A percentile compares a stretch with the other conserved stretches of the same genome.
Conservation (phyloP, 2,888 invertebrate species). For the Himalopsyche kuldschensis region DNA sequence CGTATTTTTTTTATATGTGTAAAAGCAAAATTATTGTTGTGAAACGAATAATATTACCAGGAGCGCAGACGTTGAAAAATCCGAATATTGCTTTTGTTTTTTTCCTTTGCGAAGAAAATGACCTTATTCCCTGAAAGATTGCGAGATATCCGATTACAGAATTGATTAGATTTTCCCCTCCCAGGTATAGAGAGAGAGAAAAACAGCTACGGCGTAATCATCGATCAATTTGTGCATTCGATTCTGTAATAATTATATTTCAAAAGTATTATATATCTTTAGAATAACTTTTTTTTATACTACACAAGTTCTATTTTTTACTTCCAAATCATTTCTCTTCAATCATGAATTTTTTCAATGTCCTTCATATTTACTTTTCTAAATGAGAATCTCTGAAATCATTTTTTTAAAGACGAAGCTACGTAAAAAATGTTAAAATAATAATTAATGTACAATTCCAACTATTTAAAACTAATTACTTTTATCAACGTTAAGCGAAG, state of each 20-base stretch:
- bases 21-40: background rate
- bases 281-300: too few species aligned
- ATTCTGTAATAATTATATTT: background rate
- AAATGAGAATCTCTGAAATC: too few species aligned
- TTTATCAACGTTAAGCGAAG: too few species aligned
- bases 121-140: background rate
- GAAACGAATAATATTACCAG: background rate
- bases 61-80: background rate
- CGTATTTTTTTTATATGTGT: background rate
- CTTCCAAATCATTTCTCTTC: too few species aligned
- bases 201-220: background rate
- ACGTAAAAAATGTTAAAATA: too few species aligned
- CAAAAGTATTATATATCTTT: background rate
- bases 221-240: constrained; percentile 7
- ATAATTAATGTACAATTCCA: too few species aligned
- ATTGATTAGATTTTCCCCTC: constrained; percentile 27
- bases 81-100: background rate
- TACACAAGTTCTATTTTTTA: too few species aligned
- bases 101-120: background rate
- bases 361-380: too few species aligned
- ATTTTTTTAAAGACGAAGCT: too few species aligned
- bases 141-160: constrained; percentile 27
- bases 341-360: too few species aligned
- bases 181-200: background rate
- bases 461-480: too few species aligned